A percentile compares a stretch with the other conserved stretches of the same genome.
Evolutionary conservation across 2,113 vertebrate species (phyloP).

Genomic region (Grammomys dolichurus): DNA sequence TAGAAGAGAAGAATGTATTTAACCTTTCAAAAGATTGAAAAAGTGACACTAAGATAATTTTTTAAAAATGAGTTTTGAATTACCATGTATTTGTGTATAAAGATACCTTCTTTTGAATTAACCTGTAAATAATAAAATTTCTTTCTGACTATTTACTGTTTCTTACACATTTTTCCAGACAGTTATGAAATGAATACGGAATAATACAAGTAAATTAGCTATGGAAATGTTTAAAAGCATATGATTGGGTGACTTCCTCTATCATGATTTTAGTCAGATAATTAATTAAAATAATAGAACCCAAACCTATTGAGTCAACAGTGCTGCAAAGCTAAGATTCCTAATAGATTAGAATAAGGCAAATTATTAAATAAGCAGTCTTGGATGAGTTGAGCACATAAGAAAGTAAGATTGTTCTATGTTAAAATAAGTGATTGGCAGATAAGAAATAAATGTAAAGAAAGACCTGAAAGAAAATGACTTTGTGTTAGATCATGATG

Average conservation of each 20-base stretch:
- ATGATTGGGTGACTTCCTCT: not conserved
- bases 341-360: not conserved
- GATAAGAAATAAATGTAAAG: constrained; percentile 12
- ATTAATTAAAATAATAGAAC: constrained; percentile 18
- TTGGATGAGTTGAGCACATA: not conserved
- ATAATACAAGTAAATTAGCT: not conserved
- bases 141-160: not conserved
- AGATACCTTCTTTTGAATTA: not conserved
- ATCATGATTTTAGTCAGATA: not conserved
- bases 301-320: not conserved
- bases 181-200: not conserved
- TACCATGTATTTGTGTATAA: not conserved
- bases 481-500: not conserved
- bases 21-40: not conserved
- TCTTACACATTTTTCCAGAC: not conserved
- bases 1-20: not conserved
- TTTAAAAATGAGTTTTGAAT: not conserved
- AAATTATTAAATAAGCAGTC: not conserved
- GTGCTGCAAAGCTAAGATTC: not conserved
- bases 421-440: constrained; percentile 28
- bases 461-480: constrained; percentile 43
- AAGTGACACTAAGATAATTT: not conserved
- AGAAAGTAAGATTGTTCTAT: not conserved
- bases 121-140: not conserved
- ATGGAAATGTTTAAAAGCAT: not conserved